These are phyloP conservation scores for Monoplex corrugatus DNA, from an alignment of 2,888 invertebrate species.

Conservation along the genomic window DNA sequence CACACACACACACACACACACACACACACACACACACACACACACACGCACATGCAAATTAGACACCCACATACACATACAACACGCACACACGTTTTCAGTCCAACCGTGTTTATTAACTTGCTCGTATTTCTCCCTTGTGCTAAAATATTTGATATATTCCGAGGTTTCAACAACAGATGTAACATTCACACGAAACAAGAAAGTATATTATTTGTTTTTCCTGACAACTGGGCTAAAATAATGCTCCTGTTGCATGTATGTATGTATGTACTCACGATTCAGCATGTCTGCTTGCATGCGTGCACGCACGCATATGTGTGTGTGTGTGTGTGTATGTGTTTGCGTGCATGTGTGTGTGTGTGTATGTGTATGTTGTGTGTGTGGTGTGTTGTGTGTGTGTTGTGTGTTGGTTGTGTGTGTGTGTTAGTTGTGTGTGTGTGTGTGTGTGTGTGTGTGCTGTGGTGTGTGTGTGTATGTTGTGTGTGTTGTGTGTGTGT, in stretches of 20 bases:
- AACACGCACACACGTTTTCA: neutral
- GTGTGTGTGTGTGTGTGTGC: neutral
- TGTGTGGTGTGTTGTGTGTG: too few relatives aligned
- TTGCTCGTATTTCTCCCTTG: neutral
- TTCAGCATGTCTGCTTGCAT: neutral
- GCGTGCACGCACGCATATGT: neutral
- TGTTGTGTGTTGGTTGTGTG: neutral
- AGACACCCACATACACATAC: too few relatives aligned
- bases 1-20: conserved; percentile 13
- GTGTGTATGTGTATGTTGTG: neutral
- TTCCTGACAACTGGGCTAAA: too few relatives aligned
- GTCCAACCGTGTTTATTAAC: conserved; percentile 4
- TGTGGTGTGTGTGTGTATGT: neutral
- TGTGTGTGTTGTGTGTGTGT: neutral
- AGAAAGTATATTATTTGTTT: too few relatives aligned
- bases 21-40: conserved; percentile 4
- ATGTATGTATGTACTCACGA: neutral
- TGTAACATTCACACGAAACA: too few relatives aligned
- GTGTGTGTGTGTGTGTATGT: neutral
- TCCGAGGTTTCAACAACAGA: too few relatives aligned
- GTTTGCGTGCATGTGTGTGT: neutral
- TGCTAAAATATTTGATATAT: too few relatives aligned
- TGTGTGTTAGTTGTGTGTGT: conserved; percentile 1
- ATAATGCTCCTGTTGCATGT: too few relatives aligned
- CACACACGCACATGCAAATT: neutral